Conservation (phyloP, 1,140 invertebrate species). For the Augochlora pura region DNA sequence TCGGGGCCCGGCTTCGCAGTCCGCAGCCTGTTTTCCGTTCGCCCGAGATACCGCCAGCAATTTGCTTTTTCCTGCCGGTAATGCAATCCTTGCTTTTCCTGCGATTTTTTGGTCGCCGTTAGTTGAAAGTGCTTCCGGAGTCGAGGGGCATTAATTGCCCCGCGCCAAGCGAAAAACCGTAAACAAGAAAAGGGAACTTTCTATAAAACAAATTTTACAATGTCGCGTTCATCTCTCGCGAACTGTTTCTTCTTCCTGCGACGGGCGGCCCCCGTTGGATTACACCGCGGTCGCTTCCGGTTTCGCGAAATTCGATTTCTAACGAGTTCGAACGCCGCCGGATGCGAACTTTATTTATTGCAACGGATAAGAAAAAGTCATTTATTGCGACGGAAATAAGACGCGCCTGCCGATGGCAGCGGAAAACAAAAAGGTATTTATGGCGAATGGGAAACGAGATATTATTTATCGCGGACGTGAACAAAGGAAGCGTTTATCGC, state of each 20-base stretch:
- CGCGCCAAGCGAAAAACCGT: background rate
- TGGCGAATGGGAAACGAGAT: too few relatives aligned
- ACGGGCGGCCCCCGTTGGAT: slow-evolving; percentile 1
- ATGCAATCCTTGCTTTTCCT: slow-evolving; percentile 1
- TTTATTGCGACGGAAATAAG: too few relatives aligned
- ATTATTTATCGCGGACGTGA: too few relatives aligned
- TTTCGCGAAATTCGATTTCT: background rate
- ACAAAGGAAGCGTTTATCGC: too few relatives aligned
- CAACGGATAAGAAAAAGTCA: too few relatives aligned
- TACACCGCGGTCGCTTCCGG: too few relatives aligned
- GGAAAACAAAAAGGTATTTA: too few relatives aligned
- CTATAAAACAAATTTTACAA: slow-evolving; percentile 30
- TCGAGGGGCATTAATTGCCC: background rate
- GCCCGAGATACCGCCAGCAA: background rate
- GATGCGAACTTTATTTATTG: too few relatives aligned
- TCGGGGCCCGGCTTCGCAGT: background rate
- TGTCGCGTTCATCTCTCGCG: background rate
- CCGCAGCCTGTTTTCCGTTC: slow-evolving; percentile 1
- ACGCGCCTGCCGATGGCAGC: too few relatives aligned
- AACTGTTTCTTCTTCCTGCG: slow-evolving; percentile 6
- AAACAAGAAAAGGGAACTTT: slow-evolving; percentile 42
- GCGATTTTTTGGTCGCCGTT: slow-evolving; percentile 1
- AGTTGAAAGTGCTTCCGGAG: slow-evolving; percentile 18
- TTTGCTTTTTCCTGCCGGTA: background rate
- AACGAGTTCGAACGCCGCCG: background rate